Evolutionary conservation across 2,797 vertebrate genomes (phyloP), one percentile per base, ranked within the genome.

Genomic region (Nannoperca obscura): DNA sequence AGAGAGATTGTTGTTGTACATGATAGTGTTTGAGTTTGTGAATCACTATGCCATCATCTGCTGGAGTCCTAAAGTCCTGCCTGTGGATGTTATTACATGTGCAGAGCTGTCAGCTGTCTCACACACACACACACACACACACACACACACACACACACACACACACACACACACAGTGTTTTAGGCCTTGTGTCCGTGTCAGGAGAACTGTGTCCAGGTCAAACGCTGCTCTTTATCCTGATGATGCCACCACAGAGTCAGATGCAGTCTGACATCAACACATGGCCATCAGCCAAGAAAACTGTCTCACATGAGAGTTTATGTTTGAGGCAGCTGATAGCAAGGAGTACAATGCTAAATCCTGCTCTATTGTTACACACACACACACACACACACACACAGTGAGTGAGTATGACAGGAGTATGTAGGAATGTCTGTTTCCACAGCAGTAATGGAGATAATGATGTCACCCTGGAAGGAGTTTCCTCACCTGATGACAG

Each of bases 401-500:
- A 64, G 32, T 17, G 27, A 17, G 20, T 11, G 42, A n/a, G 47
- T 52, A 6, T 3, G 60, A 76, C 59, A 70, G 62, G 61, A 58
- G 27, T 19, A n/a, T 20, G 52, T 14, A 76, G 78, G 61, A 77
- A 74, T 76, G 66, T 82, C 15, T 76, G 59, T 86, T 78, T 89
- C 71, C 83, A 83, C 17, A 19, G 64, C 15, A 60, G 69, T 30
- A 67, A 71, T 53, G 74, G 78, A 81, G 80, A 84, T 77, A 55
- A 78, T 81, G 72, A 82, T 58, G 76, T 84, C 78, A 77, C 44
- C 74, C 38, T 85, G 78, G 79, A 85, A 83, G 82, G 80, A 78
- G 78, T 90, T 74, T 86, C 52, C 71, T 74, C 44, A 87, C 83
- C 82, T 89, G 75, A 77, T 78, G 87, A 87, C 70, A 81, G 78